Evolutionary conservation across 2,888 invertebrate genomes (phyloP).

Genomic region (Julus scanicus): DNA sequence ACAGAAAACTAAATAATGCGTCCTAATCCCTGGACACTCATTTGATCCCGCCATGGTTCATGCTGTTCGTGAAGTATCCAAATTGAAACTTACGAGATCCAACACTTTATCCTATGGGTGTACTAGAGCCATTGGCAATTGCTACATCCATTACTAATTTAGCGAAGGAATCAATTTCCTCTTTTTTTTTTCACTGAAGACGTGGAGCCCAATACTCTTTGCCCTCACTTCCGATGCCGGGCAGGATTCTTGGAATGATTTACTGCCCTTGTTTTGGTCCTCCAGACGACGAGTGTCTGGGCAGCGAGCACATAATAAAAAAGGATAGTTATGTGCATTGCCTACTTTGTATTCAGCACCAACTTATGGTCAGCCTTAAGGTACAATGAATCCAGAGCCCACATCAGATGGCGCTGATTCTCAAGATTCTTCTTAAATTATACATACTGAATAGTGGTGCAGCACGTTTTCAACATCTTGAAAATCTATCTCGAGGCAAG

Average conservation of each 20-base stretch:
- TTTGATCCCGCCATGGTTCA: conserved; percentile 8
- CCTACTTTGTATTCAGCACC: background rate
- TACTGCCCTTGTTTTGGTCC: conserved; percentile 9
- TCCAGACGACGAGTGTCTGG: background rate
- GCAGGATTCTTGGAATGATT: conserved; percentile 8
- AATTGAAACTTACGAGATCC: conserved; percentile 7
- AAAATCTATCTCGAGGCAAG: too few species aligned
- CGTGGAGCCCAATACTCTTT: background rate
- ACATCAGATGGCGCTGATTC: too few species aligned
- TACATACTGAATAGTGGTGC: too few species aligned
- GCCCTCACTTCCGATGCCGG: background rate
- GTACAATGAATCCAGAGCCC: too few species aligned
- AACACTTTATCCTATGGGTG: conserved; percentile 30
- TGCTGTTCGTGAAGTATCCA: conserved; percentile 15
- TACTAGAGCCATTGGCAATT: background rate
- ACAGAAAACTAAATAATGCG: conserved; percentile 21
- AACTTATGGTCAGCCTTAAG: too few species aligned
- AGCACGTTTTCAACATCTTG: too few species aligned
- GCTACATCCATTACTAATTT: conserved; percentile 21
- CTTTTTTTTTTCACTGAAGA: too few species aligned
- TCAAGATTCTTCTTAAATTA: too few species aligned
- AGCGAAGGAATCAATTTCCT: conserved; percentile 1
- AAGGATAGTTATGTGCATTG: background rate
- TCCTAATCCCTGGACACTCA: background rate
- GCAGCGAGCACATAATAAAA: background rate